Conservation (phyloP, 2,797 vertebrate species). For the Spea hammondii region DNA sequence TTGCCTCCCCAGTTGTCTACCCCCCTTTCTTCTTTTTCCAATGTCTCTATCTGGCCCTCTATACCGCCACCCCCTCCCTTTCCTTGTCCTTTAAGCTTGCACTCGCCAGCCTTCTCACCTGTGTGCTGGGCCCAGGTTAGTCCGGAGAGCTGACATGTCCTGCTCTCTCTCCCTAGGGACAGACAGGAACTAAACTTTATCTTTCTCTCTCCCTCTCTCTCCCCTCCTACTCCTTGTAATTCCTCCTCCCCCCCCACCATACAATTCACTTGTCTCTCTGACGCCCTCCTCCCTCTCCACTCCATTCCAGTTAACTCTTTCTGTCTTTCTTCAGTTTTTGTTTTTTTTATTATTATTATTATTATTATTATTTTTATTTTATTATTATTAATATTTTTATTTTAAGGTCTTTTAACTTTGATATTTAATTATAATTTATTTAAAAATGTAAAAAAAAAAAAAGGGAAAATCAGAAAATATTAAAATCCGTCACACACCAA, state of each 20-base stretch:
- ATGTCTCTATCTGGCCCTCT: not conserved
- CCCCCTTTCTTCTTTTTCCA: not conserved
- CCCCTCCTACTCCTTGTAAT: conserved; percentile 20
- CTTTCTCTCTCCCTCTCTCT: conserved; percentile 12
- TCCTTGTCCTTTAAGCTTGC: not conserved
- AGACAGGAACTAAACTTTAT: conserved; percentile 47
- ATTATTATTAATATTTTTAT: no score
- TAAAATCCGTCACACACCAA: no score
- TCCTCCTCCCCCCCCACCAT: conserved; percentile 14
- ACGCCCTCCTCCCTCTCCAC: not conserved
- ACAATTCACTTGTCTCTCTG: conserved; percentile 28
- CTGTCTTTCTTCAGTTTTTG: not conserved
- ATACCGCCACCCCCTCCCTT: not conserved
- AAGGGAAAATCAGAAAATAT: no score
- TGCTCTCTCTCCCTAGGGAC: conserved; percentile 37
- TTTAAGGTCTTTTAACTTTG: no score
- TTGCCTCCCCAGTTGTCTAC: not conserved
- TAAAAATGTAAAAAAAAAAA: no score
- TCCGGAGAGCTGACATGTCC: conserved; percentile 14
- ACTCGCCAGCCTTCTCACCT: conserved; percentile 6
- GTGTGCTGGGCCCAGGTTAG: conserved; percentile 16
- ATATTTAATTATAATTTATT: no score
- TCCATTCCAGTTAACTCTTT: conserved; percentile 31
- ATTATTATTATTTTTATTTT: no score
- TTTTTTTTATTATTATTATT: not conserved